Conservation (phyloP, 30 jellyfish, hydroid and myxozoan species). For the Pelagia noctiluca region DNA sequence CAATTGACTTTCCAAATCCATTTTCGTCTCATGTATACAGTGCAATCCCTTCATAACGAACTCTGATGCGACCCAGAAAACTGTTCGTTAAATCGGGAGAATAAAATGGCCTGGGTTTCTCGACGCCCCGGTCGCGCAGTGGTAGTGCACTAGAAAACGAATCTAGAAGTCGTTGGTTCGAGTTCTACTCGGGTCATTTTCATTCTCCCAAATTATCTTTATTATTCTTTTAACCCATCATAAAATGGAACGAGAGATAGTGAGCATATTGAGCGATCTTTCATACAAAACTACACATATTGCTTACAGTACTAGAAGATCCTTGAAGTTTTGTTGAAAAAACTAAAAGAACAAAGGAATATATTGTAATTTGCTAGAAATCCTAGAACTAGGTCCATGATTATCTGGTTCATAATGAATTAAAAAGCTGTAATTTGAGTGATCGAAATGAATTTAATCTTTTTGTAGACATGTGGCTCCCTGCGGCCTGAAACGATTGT, state of each 20-base stretch:
- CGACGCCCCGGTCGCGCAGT: too few species aligned
- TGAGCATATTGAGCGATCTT: too few species aligned
- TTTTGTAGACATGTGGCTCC: constrained; percentile 85
- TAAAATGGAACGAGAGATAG: too few species aligned
- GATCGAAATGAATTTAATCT: too few species aligned
- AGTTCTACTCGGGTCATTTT: too few species aligned
- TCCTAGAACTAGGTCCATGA: too few species aligned
- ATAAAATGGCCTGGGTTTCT: too few species aligned
- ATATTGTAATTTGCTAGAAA: too few species aligned
- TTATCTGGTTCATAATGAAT: background rate
- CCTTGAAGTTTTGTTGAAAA: background rate
- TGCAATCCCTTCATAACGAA: background rate
- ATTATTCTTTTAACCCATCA: too few species aligned
- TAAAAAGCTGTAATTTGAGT: background rate
- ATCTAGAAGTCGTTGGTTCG: too few species aligned
- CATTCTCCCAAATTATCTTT: too few species aligned
- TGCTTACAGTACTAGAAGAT: background rate
- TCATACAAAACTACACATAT: background rate
- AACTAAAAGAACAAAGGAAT: background rate
- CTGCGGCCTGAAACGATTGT: constrained; percentile 88
- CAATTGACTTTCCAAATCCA: background rate
- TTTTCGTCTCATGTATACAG: background rate
- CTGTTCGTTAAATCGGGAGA: background rate
- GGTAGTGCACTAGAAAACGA: too few species aligned
- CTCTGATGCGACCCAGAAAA: background rate